Evolutionary conservation across 1,140 invertebrate species (phyloP).

Genomic region (Pachypeltis micranthus): DNA sequence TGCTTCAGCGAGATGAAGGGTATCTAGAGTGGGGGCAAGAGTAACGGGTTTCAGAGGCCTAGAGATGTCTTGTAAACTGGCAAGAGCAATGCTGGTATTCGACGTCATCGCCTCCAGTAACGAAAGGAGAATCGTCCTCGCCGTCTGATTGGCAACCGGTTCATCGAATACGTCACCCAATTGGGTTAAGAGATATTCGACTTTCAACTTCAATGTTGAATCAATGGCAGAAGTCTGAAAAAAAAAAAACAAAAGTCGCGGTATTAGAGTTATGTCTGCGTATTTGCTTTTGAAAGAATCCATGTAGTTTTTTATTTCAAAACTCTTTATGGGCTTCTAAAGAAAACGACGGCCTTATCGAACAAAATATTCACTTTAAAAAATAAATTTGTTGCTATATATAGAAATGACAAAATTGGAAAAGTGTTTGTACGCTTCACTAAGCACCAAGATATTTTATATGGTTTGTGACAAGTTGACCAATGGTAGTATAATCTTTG

Average conservation of each 20-base stretch:
- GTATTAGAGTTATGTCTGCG: too few relatives aligned
- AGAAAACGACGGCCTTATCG: too few relatives aligned
- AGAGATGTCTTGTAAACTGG: slow-evolving; percentile 58
- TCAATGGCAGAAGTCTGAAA: slow-evolving; percentile 41
- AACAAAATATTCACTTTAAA: too few relatives aligned
- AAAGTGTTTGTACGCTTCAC: too few relatives aligned
- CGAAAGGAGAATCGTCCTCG: slow-evolving; percentile 48
- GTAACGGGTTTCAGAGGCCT: slow-evolving; percentile 54
- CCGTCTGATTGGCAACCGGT: slow-evolving; percentile 60
- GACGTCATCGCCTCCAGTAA: slow-evolving; percentile 52
- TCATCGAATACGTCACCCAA: slow-evolving; percentile 59
- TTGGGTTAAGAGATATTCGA: slow-evolving; percentile 51
- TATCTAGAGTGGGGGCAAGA: slow-evolving; percentile 44
- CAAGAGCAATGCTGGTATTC: slow-evolving; percentile 55
- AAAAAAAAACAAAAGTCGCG: slow-evolving; percentile 23
- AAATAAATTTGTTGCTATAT: too few relatives aligned
- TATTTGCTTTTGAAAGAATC: too few relatives aligned
- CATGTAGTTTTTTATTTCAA: too few relatives aligned
- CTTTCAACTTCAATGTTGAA: slow-evolving; percentile 48
- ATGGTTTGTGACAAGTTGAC: too few relatives aligned
- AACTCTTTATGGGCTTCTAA: neutral
- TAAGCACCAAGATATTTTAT: too few relatives aligned
- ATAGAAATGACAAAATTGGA: too few relatives aligned
- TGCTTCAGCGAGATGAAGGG: slow-evolving; percentile 28
- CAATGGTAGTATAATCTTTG: too few relatives aligned